Conservation (phyloP, 1,140 invertebrate species). For the Colletes latitarsis region DNA sequence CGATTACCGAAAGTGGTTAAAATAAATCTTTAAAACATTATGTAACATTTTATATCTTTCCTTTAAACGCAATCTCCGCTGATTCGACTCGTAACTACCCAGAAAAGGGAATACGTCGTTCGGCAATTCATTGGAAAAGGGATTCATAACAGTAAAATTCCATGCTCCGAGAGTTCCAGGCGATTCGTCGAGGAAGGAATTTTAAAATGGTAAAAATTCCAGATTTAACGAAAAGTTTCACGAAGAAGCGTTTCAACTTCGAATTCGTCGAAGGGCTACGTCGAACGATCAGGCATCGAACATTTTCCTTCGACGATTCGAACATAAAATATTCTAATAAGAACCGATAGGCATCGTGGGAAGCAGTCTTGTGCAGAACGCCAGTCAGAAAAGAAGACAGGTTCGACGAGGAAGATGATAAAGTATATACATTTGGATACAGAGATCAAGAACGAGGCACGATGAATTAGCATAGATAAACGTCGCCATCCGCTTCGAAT, state of each 20-base stretch:
- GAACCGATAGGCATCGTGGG: conserved; percentile 13
- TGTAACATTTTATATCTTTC: background rate
- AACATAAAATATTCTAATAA: conserved; percentile 64
- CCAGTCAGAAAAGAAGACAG: conserved; percentile 2
- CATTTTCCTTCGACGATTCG: conserved; percentile 17
- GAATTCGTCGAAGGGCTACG: background rate
- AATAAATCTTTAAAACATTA: too few species aligned
- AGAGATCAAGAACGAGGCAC: conserved; percentile 18
- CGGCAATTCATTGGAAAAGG: conserved; percentile 3
- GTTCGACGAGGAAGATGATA: conserved; percentile 27
- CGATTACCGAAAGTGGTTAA: too few species aligned
- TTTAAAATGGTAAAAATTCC: conserved; percentile 24
- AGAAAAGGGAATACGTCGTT: background rate
- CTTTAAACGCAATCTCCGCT: background rate
- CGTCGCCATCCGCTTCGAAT: conserved; percentile 55
- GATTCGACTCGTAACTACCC: background rate
- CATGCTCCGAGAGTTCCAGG: background rate
- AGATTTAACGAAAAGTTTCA: conserved; percentile 5
- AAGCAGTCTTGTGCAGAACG: background rate
- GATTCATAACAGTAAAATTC: conserved; percentile 1
- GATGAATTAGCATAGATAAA: conserved; percentile 69
- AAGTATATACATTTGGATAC: conserved; percentile 17
- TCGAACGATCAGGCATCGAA: conserved; percentile 16
- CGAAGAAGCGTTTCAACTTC: background rate
- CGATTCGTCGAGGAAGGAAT: background rate